Evolutionary conservation across 64 coral and sea anemone species (phyloP), one percentile per base, ranked within the genome.

Genomic region (Astreopora myriophthalma): DNA sequence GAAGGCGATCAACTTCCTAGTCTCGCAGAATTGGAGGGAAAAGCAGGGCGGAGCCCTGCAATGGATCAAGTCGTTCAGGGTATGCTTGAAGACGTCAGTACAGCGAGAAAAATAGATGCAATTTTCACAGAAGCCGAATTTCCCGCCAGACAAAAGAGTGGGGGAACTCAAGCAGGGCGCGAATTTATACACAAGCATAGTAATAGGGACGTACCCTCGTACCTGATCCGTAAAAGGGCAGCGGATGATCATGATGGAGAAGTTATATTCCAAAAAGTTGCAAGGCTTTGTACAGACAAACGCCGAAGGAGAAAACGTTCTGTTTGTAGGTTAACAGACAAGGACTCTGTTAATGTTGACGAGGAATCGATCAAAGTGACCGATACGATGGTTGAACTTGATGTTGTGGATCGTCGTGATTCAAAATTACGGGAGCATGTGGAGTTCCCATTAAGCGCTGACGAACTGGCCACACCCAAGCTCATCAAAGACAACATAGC

Each of bases 181-280:
- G 5, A n/a, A n/a, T 25, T 36, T 1, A n/a, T 84, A 22, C 49
- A 60, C 7, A 36, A 28, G 3, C 0, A 62, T n/a, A 34, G 49
- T 0, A 48, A n/a, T 32, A 9, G 48, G 6, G 19, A 12, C 3
- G 72, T 90, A 31, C 75, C 73, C 3, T 69, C 75, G 3, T 90
- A 90, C 31, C 19, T 77, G 1, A 90, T 90, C n/a, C 74, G 74
- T n/a, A 14, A 76, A 76, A 32, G 86, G 5, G 71, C 67, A 5
- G 62, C 69, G 23, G 27, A n/a, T 33, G 86, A 88, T 4, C 86
- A 88, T 3, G 86, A 88, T 35, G 71, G 48, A 28, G 86, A 74
- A 17, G 19, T 71, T n/a, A 26, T 88, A 5, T 10, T 32, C 1
- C 17, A 36, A 29, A 57, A 44, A 61, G 86, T 75, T 1, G 48